phyloP scores from a whole-genome alignment of 2,113 vertebrate genomes.

The Prolemur simus region DNA sequence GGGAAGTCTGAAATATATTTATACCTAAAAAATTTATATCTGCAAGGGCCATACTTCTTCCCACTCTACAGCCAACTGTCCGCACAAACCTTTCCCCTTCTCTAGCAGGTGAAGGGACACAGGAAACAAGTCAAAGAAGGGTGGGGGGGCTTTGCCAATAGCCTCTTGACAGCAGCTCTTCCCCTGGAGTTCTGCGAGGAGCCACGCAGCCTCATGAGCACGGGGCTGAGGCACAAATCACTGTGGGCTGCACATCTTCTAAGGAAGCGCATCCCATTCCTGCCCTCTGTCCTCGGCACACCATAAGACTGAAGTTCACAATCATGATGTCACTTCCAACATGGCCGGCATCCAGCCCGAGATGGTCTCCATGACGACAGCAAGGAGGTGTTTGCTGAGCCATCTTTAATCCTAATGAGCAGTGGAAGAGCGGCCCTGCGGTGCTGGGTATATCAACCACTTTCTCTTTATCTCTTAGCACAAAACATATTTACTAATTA shows the following conservation, averaged over 20 bases:
- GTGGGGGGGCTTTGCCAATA: neutral
- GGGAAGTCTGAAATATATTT: slow-evolving; percentile 3
- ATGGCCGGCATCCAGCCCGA: neutral
- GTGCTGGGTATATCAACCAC: neutral
- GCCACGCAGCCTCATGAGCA: neutral
- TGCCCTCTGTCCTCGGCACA: neutral
- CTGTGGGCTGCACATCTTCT: neutral
- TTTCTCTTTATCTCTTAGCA: slow-evolving; percentile 17
- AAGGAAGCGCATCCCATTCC: neutral
- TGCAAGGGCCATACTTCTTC: neutral
- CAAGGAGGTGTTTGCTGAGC: neutral
- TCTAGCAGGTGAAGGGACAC: neutral
- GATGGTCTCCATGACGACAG: neutral
- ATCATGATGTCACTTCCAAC: neutral
- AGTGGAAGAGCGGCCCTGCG: neutral
- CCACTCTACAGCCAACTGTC: neutral
- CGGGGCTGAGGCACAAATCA: neutral
- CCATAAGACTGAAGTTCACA: neutral
- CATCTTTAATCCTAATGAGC: neutral
- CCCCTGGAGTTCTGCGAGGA: neutral
- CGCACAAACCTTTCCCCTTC: neutral
- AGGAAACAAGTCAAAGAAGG: neutral
- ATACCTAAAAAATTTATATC: neutral
- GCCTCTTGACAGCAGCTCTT: neutral
- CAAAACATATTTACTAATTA: neutral